phyloP scores from a whole-genome alignment of 2,113 vertebrate species.

The Platysternon megacephalum region DNA sequence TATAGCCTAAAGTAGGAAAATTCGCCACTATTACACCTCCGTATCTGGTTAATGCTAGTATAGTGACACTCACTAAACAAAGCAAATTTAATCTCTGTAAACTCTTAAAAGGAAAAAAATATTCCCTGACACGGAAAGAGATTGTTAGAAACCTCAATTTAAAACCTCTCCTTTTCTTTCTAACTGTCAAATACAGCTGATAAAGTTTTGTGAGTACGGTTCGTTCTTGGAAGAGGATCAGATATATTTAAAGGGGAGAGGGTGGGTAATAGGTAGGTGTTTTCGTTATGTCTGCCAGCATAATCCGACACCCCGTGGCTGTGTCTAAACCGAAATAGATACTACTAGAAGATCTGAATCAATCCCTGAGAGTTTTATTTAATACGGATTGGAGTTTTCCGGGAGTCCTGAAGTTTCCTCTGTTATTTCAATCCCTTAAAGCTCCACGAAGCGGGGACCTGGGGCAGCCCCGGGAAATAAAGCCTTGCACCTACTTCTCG shows the following conservation, averaged over 20 bases:
- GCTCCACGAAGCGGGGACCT: not conserved
- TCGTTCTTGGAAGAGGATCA: not conserved
- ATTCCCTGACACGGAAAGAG: slow-evolving; percentile 27
- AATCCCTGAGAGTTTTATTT: not conserved
- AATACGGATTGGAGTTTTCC: not conserved
- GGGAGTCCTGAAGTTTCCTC: not conserved
- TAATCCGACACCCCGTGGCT: slow-evolving; percentile 9
- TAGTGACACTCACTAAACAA: not conserved
- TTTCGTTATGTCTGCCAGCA: not conserved
- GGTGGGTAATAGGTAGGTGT: not conserved
- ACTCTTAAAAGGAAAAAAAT: not conserved
- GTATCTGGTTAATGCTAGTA: not conserved
- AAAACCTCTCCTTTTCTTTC: not conserved
- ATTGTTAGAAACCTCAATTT: not conserved
- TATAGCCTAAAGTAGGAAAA: slow-evolving; percentile 25
- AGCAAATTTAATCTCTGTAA: not conserved
- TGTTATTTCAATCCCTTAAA: not conserved
- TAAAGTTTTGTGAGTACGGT: not conserved
- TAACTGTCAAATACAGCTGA: not conserved
- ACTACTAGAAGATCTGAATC: not conserved
- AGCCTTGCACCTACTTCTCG: not conserved
- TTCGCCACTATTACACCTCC: not conserved
- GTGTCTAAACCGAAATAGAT: not conserved
- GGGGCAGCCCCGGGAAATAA: not conserved
- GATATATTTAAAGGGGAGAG: not conserved